Evolutionary conservation across 2,888 invertebrate genomes (phyloP).

Genomic region (Chalcosyrphus nemorum): DNA sequence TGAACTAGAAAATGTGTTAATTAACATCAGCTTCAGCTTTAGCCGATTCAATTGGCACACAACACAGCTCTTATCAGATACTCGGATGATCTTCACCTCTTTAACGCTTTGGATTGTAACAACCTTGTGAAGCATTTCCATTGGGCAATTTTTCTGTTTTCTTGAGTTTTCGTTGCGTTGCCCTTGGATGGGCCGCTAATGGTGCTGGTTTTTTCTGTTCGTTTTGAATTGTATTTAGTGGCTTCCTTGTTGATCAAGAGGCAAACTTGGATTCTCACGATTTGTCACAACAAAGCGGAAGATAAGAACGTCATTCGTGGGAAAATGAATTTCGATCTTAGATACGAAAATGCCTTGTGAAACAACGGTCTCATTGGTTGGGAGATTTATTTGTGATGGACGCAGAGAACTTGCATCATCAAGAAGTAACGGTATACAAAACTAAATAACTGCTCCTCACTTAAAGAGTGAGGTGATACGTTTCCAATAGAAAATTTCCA

Average conservation of each 20-base stretch:
- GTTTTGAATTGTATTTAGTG: background rate
- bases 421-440: too few species aligned
- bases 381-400: too few species aligned
- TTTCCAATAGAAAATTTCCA: too few species aligned
- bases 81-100: slow-evolving; percentile 26
- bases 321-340: background rate
- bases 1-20: slow-evolving; percentile 2
- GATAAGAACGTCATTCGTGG: background rate
- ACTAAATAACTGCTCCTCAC: too few species aligned
- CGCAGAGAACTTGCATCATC: too few species aligned
- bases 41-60: background rate
- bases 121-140: slow-evolving; percentile 6
- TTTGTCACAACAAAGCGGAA: background rate
- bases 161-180: background rate
- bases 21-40: background rate
- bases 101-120: slow-evolving; percentile 1
- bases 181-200: background rate
- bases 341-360: too few species aligned
- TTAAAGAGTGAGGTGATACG: too few species aligned
- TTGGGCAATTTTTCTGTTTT: background rate
- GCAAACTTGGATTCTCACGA: background rate
- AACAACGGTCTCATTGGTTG: too few species aligned
- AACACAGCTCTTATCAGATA: slow-evolving; percentile 1
- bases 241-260: background rate
- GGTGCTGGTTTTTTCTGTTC: background rate